These are phyloP conservation scores for Melolontha melolontha DNA, from an alignment of 2,888 invertebrate species.

Conservation along the genomic window DNA sequence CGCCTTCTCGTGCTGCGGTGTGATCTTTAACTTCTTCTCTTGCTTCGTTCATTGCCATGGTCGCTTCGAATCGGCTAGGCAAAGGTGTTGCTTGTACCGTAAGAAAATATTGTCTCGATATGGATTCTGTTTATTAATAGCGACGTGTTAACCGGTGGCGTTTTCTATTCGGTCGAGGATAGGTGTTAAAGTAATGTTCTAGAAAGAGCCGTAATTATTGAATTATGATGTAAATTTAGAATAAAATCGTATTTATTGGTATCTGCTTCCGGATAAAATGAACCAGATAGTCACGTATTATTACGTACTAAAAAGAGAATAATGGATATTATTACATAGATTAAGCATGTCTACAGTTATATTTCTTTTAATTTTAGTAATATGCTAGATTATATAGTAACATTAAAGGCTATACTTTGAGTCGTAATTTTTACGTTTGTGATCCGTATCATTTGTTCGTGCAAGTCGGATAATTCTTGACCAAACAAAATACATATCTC, in stretches of 20 bases:
- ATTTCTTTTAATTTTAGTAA: too few relatives aligned
- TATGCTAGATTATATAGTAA: too few relatives aligned
- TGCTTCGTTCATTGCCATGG: not conserved
- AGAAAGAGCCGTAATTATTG: slow-evolving; percentile 24
- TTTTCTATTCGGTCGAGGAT: slow-evolving; percentile 10
- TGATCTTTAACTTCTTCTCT: slow-evolving; percentile 20
- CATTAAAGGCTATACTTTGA: too few relatives aligned
- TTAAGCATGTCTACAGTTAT: too few relatives aligned
- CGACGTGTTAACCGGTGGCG: slow-evolving; percentile 27
- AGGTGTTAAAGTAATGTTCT: not conserved
- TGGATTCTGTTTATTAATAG: slow-evolving; percentile 26
- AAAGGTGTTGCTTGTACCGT: slow-evolving; percentile 23
- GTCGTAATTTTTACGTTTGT: too few relatives aligned
- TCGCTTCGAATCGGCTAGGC: not conserved
- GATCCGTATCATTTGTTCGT: too few relatives aligned
- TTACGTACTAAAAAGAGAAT: too few relatives aligned
- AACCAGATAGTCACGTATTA: too few relatives aligned
- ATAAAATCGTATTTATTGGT: slow-evolving; percentile 13
- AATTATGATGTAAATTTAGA: slow-evolving; percentile 16
- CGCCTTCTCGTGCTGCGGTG: slow-evolving; percentile 25
- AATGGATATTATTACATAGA: too few relatives aligned
- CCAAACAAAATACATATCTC: too few relatives aligned
- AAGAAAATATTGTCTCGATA: slow-evolving; percentile 2
- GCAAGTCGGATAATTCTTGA: too few relatives aligned
- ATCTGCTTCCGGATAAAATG: slow-evolving; percentile 3